These are phyloP conservation scores for Zoanthus solanderi DNA, from an alignment of 92 coral and sea anemone species.

Conservation along the genomic window DNA sequence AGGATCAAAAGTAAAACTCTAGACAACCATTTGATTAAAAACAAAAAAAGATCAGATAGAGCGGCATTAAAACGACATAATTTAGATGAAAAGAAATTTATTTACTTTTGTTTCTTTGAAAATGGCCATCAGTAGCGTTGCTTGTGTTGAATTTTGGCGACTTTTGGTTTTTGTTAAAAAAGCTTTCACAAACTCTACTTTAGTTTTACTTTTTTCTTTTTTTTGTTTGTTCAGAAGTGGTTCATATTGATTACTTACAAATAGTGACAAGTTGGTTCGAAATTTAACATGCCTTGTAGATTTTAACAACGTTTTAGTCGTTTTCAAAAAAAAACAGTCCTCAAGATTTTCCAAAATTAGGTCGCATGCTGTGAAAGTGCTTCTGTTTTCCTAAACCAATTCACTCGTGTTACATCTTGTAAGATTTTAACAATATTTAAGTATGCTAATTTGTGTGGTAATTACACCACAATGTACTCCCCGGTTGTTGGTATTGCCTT, in stretches of 20 bases:
- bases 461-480: not conserved
- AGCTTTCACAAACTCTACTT: not conserved
- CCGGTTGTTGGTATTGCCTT: not conserved
- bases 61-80: not conserved
- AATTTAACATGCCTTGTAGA: no score
- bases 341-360: not conserved
- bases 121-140: not conserved
- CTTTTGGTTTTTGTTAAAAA: not conserved
- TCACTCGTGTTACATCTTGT: constrained; percentile 33
- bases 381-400: constrained; percentile 23
- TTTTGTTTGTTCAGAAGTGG: not conserved
- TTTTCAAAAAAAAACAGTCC: not conserved
- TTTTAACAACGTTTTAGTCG: no score
- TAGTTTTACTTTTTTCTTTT: not conserved
- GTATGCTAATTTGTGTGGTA: constrained; percentile 27
- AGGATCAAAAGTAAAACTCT: not conserved
- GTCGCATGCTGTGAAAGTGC: not conserved
- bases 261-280: not conserved
- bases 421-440: constrained; percentile 31
- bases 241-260: not conserved
- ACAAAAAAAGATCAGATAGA: constrained; percentile 4
- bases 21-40: constrained; percentile 18
- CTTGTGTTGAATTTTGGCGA: not conserved
- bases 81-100: not conserved
- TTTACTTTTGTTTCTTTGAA: constrained; percentile 4